Conservation (phyloP, 2,113 vertebrate species). For the Uropsilus gracilis region DNA sequence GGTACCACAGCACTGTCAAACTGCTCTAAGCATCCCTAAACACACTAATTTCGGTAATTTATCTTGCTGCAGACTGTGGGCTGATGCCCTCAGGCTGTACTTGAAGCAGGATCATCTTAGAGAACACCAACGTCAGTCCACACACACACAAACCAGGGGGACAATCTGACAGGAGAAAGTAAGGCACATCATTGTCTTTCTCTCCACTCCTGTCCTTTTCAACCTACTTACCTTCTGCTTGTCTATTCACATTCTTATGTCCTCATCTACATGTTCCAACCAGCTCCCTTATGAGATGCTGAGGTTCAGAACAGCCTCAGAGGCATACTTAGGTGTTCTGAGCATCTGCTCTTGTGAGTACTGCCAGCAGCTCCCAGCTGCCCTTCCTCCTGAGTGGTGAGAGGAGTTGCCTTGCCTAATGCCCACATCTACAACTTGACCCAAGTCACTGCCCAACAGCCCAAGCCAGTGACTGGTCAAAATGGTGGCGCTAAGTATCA, state of each 20-base stretch:
- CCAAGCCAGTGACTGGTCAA: background rate
- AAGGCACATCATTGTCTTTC: rapidly evolving
- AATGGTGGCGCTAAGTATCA: rapidly evolving
- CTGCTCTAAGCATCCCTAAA: background rate
- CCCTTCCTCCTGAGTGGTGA: background rate
- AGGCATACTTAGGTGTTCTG: background rate
- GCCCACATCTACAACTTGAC: background rate
- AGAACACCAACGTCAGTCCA: background rate
- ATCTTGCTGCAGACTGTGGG: rapidly evolving
- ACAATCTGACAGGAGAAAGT: background rate
- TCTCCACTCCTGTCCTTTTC: background rate
- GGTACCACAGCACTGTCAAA: background rate
- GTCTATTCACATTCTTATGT: background rate
- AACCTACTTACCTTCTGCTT: background rate
- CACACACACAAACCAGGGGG: background rate
- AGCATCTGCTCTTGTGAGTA: background rate
- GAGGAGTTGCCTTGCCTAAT: background rate
- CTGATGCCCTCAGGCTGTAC: background rate
- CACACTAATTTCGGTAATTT: background rate
- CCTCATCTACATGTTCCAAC: background rate
- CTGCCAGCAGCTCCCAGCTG: background rate
- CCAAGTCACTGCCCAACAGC: background rate
- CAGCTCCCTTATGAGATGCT: background rate
- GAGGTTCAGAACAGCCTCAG: background rate
- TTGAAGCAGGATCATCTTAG: background rate